Base-by-base conservation (phyloP, 2,888 invertebrate genomes). In the Spialia ferax region DNA sequence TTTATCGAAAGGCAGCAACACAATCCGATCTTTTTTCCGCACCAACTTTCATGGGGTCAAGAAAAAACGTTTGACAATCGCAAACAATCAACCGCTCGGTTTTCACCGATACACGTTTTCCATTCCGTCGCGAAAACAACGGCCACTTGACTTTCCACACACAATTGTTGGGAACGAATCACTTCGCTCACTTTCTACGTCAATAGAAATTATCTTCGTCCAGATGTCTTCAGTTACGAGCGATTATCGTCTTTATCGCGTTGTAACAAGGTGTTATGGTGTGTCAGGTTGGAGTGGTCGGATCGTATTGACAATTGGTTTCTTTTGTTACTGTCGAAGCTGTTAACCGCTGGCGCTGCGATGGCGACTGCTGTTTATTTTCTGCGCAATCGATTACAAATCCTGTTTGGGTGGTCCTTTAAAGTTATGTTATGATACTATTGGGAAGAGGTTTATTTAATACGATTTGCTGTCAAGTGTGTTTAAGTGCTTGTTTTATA, bases 111-210 rank as follows among this genome's bases (percentile, higher is more conserved):
- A 55, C 82, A 82, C 79, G 79, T 86, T 89, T 89, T 84, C 84
- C 80, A 79, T 73, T 75, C 74, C 74, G 71, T 74, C 62, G 62
- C 62, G 68, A 62, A 68, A 68, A 68, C 77, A 69, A 74, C 74
- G 72, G 68, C 73, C 73, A 73, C 75, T 79, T 77, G 74, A 82
- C 84, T 87, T 87, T 89, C 88, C 88, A 85, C 83, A 79, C 76
- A 82, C 83, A 82, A 86, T 80, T 73, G 84, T 79, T 86, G 86
- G 76, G 84, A 87, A 86, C 82, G 70, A 71, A 75, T 75, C 71
- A 76, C 77, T 78, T 85, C 86, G 84, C 91, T 85, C 85, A 84
- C 91, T 88, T 84, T 83, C 83, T 82, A 79, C 73, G 75, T 79
- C 79, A 75, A 78, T 81, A 77, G 79, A 79, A 81, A 79, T 79